These are phyloP conservation scores for Eurois occulta DNA, from an alignment of 2,888 invertebrate genomes.

Conservation along the genomic window DNA sequence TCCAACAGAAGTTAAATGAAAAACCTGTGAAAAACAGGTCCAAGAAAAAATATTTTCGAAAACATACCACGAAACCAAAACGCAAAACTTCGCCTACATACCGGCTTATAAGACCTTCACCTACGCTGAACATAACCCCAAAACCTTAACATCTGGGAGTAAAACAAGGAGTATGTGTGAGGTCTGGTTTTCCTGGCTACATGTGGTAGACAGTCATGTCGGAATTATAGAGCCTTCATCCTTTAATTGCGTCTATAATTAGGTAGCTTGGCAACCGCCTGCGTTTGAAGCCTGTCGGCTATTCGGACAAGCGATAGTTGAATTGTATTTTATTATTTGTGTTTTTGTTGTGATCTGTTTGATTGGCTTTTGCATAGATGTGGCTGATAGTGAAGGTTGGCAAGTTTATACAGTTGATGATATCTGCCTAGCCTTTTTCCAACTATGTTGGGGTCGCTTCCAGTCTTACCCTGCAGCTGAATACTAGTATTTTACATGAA, in stretches of 20 bases:
- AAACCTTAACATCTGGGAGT: not conserved
- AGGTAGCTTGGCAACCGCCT: conserved; percentile 75
- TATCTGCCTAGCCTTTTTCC: no score
- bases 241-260: conserved; percentile 81
- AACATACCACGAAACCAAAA: conserved; percentile 37
- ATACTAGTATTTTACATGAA: no score
- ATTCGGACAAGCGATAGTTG: conserved; percentile 42
- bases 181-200: conserved; percentile 57
- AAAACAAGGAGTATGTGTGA: conserved; percentile 25
- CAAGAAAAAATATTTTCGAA: conserved; percentile 30
- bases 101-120: conserved; percentile 29
- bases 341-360: conserved; percentile 19
- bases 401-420: not conserved
- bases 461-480: no score
- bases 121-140: not conserved
- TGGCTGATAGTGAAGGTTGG: not conserved
- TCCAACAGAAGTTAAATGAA: conserved; percentile 15
- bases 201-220: conserved; percentile 67
- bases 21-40: conserved; percentile 9
- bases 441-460: no score
- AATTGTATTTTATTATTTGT: conserved; percentile 22
- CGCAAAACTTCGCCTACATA: conserved; percentile 27
- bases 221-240: conserved; percentile 73
- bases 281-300: conserved; percentile 52
- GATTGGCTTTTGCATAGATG: conserved; percentile 5